Percentiles rank a stretch among this genome's conserved stretches.
Conservation (phyloP, 2,888 invertebrate genomes). For the Sepioteuthis lessoniana region DNA sequence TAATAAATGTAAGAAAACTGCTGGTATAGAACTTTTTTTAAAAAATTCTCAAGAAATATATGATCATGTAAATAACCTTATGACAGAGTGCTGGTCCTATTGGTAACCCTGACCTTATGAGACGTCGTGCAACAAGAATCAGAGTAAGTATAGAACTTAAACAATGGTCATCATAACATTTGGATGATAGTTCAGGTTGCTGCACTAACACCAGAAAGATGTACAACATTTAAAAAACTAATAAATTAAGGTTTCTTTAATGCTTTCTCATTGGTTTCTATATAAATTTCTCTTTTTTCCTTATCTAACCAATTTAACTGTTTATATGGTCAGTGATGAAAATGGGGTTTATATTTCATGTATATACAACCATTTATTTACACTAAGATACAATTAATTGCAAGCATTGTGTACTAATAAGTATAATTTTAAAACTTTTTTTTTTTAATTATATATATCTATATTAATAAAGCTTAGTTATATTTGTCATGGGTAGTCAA, state of each 20-base stretch:
- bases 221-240: not conserved
- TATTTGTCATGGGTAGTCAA: no score
- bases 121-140: conserved; percentile 53
- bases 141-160: conserved; percentile 51
- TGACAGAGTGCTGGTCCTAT: not conserved
- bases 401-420: no score
- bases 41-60: no score
- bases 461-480: no score
- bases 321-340: not conserved
- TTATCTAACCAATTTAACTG: not conserved
- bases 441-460: no score
- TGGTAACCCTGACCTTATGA: conserved; percentile 49
- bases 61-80: not conserved
- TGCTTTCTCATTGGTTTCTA: not conserved
- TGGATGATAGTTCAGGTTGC: not conserved
- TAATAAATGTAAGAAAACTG: no score
- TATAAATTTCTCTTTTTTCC: not conserved
- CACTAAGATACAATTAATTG: no score
- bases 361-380: no score
- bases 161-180: not conserved
- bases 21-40: no score
- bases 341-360: no score
- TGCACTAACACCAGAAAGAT: not conserved
- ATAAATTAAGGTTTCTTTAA: not conserved
- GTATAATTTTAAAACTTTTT: no score